phyloP scores from a whole-genome alignment of 2,797 vertebrate genomes.

The Anableps anableps region DNA sequence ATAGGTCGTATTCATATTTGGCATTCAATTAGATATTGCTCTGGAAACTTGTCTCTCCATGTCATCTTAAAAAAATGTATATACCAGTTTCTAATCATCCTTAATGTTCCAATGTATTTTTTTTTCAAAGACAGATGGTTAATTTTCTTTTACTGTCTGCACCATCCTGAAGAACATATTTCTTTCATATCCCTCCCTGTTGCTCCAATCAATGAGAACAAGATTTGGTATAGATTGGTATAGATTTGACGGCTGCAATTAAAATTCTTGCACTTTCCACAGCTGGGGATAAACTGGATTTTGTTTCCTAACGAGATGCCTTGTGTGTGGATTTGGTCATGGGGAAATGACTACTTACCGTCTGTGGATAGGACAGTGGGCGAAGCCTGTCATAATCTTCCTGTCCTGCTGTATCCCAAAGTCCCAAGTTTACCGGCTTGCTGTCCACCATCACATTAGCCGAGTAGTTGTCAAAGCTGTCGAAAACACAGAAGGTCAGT shows the following conservation, averaged over 20 bases:
- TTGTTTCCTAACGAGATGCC: conserved; percentile 3
- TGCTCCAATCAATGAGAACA: conserved; percentile 7
- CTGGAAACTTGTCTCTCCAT: neutral
- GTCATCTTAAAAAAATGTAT: neutral
- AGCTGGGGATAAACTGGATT: neutral
- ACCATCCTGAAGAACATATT: neutral
- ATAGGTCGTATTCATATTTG: neutral
- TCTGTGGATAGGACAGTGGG: conserved; percentile 92
- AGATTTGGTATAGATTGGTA: neutral
- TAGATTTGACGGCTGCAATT: neutral
- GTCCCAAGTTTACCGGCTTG: conserved; percentile 93
- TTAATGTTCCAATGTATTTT: neutral
- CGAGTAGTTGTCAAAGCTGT: conserved; percentile 94
- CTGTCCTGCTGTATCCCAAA: conserved; percentile 95
- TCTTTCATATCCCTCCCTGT: neutral
- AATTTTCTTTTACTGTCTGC: neutral
- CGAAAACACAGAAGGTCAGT: conserved; percentile 16
- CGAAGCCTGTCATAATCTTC: conserved; percentile 93
- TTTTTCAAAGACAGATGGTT: neutral
- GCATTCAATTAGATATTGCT: neutral
- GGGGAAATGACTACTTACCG: conserved; percentile 70
- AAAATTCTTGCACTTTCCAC: neutral
- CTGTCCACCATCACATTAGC: conserved; percentile 97
- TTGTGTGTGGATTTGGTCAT: neutral
- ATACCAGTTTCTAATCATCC: neutral